Percentiles rank a stretch among this genome's conserved stretches.
Conservation (phyloP, 1,140 invertebrate genomes). For the Microplitis demolitor region DNA sequence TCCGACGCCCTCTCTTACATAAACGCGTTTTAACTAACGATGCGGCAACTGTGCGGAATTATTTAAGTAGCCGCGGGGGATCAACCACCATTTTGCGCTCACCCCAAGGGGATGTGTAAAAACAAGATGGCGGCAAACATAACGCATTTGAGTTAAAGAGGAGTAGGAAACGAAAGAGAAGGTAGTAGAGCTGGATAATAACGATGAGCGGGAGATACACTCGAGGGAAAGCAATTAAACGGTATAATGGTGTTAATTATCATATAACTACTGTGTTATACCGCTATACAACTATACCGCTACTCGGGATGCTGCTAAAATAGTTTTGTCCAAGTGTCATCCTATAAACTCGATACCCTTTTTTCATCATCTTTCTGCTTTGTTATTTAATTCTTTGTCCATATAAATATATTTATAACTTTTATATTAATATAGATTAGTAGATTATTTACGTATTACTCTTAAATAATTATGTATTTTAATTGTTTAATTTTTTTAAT, state of each 20-base stretch:
- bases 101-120: conserved; percentile 31
- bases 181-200: not conserved
- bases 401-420: no score
- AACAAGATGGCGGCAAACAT: conserved; percentile 45
- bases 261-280: not conserved
- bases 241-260: conserved; percentile 51
- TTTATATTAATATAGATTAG: no score
- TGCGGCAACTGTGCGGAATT: conserved; percentile 1
- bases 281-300: no score
- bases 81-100: conserved; percentile 53
- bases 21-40: conserved; percentile 9
- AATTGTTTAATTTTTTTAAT: no score
- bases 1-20: conserved; percentile 5
- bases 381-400: no score
- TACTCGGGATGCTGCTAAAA: no score
- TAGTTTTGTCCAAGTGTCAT: no score
- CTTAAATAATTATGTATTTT: no score
- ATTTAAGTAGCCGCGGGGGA: conserved; percentile 32
- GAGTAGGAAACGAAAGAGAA: not conserved
- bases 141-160: not conserved
- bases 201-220: conserved; percentile 16
- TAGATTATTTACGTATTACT: no score
- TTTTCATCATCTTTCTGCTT: no score
- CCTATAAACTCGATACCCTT: no score
- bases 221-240: conserved; percentile 47